Base-by-base conservation (phyloP, 2,113 vertebrate species). In the Takifugu bimaculatus region DNA sequence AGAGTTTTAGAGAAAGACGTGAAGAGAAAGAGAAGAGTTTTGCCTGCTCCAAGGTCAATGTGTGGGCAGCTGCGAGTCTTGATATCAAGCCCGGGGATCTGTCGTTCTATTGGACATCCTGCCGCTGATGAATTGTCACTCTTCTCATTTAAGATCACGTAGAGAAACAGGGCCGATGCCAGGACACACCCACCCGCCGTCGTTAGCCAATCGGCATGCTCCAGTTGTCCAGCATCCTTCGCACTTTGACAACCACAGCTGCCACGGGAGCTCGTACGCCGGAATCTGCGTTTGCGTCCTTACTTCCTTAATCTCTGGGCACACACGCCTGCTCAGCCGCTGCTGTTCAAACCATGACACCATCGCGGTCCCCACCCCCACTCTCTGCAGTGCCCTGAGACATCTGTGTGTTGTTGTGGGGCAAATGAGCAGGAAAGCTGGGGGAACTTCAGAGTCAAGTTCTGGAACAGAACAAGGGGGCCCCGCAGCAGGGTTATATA, bases 191-290 rank as follows among this genome's bases (percentile, higher is more conserved):
- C 84, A 83, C 83, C 65, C 75, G 84, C 70, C 48, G 61, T 70
- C 49, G 2, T 11, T 3, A 66, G 79, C 93, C 90, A 93, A 87
- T 91, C 85, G 59, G 79, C 79, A 82, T 51, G 48, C 78, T 92
- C 87, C 91, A 92, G 91, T 91, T 92, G 90, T 91, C 87, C 70
- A 85, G 80, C 85, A 86, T 90, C 90, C 81, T 78, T 87, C 80
- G 81, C 86, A 90, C 85, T 88, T 79, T 79, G 87, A 90, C 88
- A 78, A 48, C 75, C 85, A 65, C 88, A 88, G 88, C 90, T 91
- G 90, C 90, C 83, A 74, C 88, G 71, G 71, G 79, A 88, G 85
- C 91, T 90, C 82, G 82, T 85, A 79, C 70, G 48, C 65, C 72
- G 78, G 74, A 75, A 68, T 79, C 80, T 80, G 66, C 85, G 56